A percentile compares a stretch with the other conserved stretches of the same genome.
phyloP scores from a whole-genome alignment of 2,113 vertebrate species.

The Trematomus loennbergii region DNA sequence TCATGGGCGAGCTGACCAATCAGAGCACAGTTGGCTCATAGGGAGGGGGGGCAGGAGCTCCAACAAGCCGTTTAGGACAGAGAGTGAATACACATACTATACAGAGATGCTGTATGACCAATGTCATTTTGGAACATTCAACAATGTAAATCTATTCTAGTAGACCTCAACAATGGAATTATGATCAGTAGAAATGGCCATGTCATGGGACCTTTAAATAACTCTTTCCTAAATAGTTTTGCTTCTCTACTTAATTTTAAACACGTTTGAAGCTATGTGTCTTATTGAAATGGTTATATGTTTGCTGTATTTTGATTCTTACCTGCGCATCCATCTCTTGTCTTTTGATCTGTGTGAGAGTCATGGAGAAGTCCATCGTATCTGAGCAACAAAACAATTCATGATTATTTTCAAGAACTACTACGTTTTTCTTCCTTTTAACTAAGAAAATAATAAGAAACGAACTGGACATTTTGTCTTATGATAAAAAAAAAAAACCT shows the following conservation, averaged over 20 bases:
- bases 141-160: too few relatives aligned
- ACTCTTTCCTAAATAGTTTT: background rate
- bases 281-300: background rate
- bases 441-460: background rate
- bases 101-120: too few relatives aligned
- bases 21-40: too few relatives aligned
- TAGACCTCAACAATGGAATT: too few relatives aligned
- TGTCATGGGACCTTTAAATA: background rate
- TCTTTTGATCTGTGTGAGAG: conserved; percentile 96
- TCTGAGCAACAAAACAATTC: conserved; percentile 78
- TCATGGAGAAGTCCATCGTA: conserved; percentile 97
- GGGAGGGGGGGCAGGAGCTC: too few relatives aligned
- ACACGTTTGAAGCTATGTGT: background rate
- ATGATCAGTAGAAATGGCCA: too few relatives aligned
- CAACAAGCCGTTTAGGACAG: too few relatives aligned
- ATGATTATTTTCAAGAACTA: background rate
- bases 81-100: too few relatives aligned
- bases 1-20: too few relatives aligned
- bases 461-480: background rate
- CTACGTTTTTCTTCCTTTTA: background rate
- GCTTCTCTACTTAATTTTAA: background rate
- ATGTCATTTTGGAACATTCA: too few relatives aligned
- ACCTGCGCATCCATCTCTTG: conserved; percentile 99
- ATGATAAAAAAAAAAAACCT: background rate
- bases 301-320: conserved; percentile 17